Evolutionary conservation across 2,888 invertebrate genomes (phyloP).

Genomic region (Lathronympha strigana): DNA sequence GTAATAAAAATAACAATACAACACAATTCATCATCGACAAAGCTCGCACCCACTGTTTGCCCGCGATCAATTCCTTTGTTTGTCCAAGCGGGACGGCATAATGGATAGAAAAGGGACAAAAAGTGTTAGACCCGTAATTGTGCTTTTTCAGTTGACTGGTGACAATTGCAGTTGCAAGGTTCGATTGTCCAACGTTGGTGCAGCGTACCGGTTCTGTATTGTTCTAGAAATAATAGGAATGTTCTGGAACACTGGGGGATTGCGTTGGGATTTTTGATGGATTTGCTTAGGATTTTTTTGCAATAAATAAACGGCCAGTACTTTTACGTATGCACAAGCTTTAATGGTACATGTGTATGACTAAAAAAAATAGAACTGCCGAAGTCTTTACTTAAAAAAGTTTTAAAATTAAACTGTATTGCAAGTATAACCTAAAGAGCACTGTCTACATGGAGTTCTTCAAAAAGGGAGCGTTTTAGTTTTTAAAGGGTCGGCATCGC

Average conservation of each 20-base stretch:
- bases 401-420: too few species aligned
- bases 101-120: slow-evolving; percentile 13
- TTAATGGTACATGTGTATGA: too few species aligned
- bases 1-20: slow-evolving; percentile 10
- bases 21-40: slow-evolving; percentile 18
- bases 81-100: slow-evolving; percentile 11
- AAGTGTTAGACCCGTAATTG: slow-evolving; percentile 33
- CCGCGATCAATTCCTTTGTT: slow-evolving; percentile 28
- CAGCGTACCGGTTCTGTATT: slow-evolving; percentile 6
- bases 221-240: slow-evolving; percentile 15
- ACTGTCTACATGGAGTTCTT: too few species aligned
- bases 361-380: too few species aligned
- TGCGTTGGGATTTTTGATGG: background rate
- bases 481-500: too few species aligned
- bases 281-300: background rate
- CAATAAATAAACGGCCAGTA: too few species aligned
- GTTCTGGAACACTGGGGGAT: background rate
- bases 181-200: slow-evolving; percentile 10
- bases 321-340: too few species aligned
- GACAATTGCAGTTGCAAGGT: slow-evolving; percentile 23
- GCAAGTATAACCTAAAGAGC: too few species aligned
- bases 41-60: slow-evolving; percentile 22
- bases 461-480: too few species aligned
- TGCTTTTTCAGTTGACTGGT: slow-evolving; percentile 39
- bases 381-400: too few species aligned